Conservation (phyloP, 1,140 invertebrate genomes). For the Drosophila pectinifera region DNA sequence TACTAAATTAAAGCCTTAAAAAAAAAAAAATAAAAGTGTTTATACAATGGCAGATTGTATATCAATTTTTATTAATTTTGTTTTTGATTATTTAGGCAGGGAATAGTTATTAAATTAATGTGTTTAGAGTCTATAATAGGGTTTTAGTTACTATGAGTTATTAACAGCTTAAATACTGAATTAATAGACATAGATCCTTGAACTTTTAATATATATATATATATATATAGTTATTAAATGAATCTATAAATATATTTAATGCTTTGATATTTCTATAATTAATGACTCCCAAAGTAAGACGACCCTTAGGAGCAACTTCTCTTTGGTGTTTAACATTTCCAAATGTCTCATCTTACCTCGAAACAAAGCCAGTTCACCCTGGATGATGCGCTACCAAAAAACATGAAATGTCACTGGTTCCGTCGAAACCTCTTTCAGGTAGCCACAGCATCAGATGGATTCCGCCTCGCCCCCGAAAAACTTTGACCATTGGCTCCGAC, state of each 20-base stretch:
- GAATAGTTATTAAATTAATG: too few species aligned
- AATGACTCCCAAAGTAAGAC: neutral
- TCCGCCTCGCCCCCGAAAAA: slow-evolving; percentile 13
- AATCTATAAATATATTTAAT: too few species aligned
- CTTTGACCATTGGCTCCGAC: slow-evolving; percentile 42
- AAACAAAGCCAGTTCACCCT: slow-evolving; percentile 8
- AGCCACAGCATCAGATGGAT: slow-evolving; percentile 43
- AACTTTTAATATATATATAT: neutral
- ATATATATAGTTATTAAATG: too few species aligned
- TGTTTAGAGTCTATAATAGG: too few species aligned
- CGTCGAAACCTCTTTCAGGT: slow-evolving; percentile 36
- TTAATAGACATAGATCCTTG: neutral
- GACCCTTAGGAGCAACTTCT: neutral
- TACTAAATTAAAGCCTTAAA: too few species aligned
- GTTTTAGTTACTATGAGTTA: neutral
- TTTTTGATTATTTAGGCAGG: too few species aligned
- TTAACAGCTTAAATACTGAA: neutral
- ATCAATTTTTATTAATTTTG: too few species aligned
- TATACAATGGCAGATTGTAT: too few species aligned
- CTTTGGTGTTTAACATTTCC: slow-evolving; percentile 5
- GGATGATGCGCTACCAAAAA: slow-evolving; percentile 3
- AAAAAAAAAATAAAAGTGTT: too few species aligned
- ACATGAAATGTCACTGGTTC: slow-evolving; percentile 43
- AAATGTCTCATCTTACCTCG: slow-evolving; percentile 7
- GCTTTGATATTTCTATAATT: too few species aligned